Conservation (phyloP, 2,888 invertebrate species). For the Stratiomys singularior region DNA sequence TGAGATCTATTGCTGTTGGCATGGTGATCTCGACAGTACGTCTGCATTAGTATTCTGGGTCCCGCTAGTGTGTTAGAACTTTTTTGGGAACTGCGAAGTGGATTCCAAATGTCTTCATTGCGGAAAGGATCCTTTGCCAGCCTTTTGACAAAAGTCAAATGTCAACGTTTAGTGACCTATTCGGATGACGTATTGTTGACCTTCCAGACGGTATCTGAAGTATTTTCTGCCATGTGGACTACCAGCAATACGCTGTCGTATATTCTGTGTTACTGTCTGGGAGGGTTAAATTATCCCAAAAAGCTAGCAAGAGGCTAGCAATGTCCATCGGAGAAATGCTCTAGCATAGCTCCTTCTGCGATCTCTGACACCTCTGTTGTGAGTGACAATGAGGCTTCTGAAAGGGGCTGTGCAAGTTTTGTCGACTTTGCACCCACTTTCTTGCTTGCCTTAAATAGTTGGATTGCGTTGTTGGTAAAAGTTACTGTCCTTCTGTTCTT, state of each 20-base stretch:
- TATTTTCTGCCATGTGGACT: conserved; percentile 57
- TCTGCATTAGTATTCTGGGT: neutral
- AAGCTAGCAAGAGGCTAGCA: conserved; percentile 60
- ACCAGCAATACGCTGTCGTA: conserved; percentile 60
- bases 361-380: conserved; percentile 57
- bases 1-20: neutral
- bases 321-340: conserved; percentile 54
- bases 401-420: neutral
- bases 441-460: conserved; percentile 2
- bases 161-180: neutral
- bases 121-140: conserved; percentile 57
- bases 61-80: neutral
- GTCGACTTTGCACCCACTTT: neutral
- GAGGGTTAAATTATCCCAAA: conserved; percentile 45
- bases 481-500: neutral
- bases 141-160: neutral
- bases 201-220: conserved; percentile 51
- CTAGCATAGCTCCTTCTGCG: conserved; percentile 60
- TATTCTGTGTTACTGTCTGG: neutral
- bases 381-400: conserved; percentile 54
- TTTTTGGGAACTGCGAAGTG: neutral
- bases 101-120: conserved; percentile 58
- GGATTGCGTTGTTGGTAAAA: neutral
- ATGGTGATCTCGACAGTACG: neutral
- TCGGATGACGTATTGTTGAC: neutral